Base-by-base conservation (phyloP, 2,797 vertebrate species). In the Phalanger gymnotis region DNA sequence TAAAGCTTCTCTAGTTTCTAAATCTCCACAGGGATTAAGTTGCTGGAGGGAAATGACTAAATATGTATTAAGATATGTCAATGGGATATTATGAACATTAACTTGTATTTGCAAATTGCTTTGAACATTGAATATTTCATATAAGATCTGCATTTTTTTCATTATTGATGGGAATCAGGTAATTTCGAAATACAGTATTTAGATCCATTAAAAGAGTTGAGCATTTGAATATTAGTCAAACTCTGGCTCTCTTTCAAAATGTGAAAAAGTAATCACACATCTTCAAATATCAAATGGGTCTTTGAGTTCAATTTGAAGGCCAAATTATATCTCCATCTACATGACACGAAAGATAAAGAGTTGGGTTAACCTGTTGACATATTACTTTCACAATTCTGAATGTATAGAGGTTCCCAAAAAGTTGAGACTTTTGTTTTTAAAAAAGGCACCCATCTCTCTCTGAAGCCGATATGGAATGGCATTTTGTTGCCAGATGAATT, bases 31-130 rank as follows among this genome's bases (percentile, higher is more conserved):
- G 30, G 25, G 92, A 91, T 94, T 91, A 90, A 90, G 90, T 92
- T 92, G 14, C 34, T 93, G 25, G 25, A 58, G 81, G 58, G n/a
- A 61, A n/a, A 90, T 94, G 92, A 25, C 0, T 14, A 96, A 73
- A 93, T 94, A 73, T 93, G 54, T 54, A 55, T 93, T 92, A 91
- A 95, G 90, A 94, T 55, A 96, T 25, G 66, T 93, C 27, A 90
- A 92, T 91, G 7, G 54, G 56, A 40, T 52, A 11, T 11, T 93
- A 92, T 91, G 51, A 92, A 93, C 9, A 90, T 52, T 57, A 57
- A 73, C 56, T 95, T 95, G 47, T 92, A 92, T 91, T 91, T 94
- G 16, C 27, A 93, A 13, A 53, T 11, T 51, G 66, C 51, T 93
- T 95, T 54, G 95, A 66, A 89, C 13, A 58, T 2, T n/a, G 51